phyloP scores from a whole-genome alignment of 2,888 invertebrate species.

The Dolichopus griseipennis region DNA sequence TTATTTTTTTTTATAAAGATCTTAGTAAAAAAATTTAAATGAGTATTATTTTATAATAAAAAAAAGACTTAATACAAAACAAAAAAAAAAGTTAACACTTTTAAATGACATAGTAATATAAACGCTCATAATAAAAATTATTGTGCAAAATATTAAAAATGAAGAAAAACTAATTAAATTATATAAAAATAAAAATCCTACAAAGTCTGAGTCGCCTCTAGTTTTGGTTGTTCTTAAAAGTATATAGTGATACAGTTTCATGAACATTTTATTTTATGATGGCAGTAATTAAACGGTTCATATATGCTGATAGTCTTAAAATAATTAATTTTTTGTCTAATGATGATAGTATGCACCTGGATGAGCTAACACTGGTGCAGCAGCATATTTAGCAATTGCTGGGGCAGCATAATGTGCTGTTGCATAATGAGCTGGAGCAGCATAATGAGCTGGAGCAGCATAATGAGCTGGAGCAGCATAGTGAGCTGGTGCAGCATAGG shows the following conservation, averaged over 20 bases:
- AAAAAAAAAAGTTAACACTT: not conserved
- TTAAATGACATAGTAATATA: not conserved
- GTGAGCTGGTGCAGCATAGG: slow-evolving; percentile 18
- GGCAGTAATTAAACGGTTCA: not conserved
- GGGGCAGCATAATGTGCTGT: too few species aligned
- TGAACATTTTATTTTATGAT: not conserved
- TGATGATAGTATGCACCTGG: not conserved
- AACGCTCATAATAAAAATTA: not conserved
- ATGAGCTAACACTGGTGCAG: slow-evolving; percentile 16
- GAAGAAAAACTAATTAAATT: not conserved
- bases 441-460: slow-evolving; percentile 22
- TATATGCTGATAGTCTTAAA: too few species aligned
- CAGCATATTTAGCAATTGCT: slow-evolving; percentile 9
- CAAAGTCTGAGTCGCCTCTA: slow-evolving; percentile 4
- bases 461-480: not conserved
- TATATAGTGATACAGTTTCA: not conserved
- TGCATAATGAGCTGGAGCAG: not conserved
- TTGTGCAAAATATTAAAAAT: slow-evolving; percentile 1
- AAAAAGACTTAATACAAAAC: not conserved
- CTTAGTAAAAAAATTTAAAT: not conserved
- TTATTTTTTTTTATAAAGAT: not conserved
- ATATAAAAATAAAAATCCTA: not conserved
- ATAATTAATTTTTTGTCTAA: not conserved
- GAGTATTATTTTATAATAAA: not conserved
- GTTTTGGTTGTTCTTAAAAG: not conserved